A percentile compares a stretch with the other conserved stretches of the same genome.
Conservation (phyloP, 2,113 vertebrate species). For the Oreochromis tanganicae region DNA sequence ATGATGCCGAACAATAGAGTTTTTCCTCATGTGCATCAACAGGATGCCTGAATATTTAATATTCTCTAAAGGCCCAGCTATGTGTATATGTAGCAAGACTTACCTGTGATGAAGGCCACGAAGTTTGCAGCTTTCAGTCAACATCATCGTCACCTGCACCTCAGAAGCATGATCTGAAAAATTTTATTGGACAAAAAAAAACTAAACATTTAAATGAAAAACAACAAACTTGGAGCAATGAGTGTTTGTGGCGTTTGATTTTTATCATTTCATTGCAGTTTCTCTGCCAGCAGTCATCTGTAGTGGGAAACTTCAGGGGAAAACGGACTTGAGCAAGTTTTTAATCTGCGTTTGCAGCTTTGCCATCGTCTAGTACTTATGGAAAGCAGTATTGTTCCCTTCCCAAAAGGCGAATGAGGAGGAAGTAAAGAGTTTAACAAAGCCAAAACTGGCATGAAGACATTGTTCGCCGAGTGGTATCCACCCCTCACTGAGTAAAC, state of each 20-base stretch:
- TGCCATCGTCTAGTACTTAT: constrained; percentile 67
- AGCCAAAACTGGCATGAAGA: constrained; percentile 38
- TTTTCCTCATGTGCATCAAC: background rate
- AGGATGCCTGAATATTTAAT: background rate
- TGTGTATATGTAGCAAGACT: constrained; percentile 11
- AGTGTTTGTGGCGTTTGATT: background rate
- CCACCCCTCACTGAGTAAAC: constrained; percentile 56
- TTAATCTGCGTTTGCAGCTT: constrained; percentile 75
- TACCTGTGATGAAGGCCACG: constrained; percentile 97
- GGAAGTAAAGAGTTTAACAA: constrained; percentile 55
- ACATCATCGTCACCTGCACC: constrained; percentile 98
- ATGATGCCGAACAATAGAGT: background rate
- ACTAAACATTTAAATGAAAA: background rate
- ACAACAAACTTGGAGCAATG: background rate
- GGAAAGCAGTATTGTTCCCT: constrained; percentile 79
- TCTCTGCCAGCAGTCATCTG: background rate
- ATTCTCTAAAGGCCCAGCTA: background rate
- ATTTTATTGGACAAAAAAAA: background rate
- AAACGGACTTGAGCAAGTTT: constrained; percentile 52
- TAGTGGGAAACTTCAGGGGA: constrained; percentile 16
- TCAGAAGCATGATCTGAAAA: constrained; percentile 92
- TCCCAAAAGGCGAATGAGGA: constrained; percentile 41
- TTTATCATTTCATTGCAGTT: background rate
- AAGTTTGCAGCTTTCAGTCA: constrained; percentile 97
- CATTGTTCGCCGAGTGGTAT: constrained; percentile 51